Percentiles rank a stretch among this genome's conserved stretches.
Evolutionary conservation across 2,113 vertebrate genomes (phyloP).

Genomic region (Pitta sordida): DNA sequence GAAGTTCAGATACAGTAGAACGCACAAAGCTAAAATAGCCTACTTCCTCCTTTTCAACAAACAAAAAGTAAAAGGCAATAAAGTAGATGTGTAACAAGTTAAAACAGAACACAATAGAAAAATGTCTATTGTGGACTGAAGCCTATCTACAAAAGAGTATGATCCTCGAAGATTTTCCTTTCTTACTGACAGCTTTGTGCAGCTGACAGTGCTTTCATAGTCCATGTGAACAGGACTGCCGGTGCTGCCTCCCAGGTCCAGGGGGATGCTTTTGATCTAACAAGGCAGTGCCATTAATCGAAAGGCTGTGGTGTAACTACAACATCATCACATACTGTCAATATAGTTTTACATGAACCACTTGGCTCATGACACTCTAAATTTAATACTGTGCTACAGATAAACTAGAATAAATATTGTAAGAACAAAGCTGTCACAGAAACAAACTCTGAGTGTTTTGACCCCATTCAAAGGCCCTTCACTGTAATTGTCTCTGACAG

Average conservation of each 20-base stretch:
- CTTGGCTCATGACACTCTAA: background rate
- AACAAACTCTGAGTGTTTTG: background rate
- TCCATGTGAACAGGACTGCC: background rate
- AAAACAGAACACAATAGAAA: background rate
- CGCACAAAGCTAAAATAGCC: background rate
- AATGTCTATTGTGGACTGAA: background rate
- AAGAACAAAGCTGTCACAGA: conserved; percentile 48
- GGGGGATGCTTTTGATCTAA: background rate
- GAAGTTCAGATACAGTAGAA: background rate
- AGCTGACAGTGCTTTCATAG: background rate
- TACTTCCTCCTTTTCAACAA: background rate
- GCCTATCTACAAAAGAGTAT: background rate
- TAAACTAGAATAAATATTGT: conserved; percentile 45
- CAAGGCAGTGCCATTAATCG: background rate
- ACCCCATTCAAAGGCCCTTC: conserved; percentile 36
- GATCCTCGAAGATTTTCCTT: background rate
- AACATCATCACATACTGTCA: background rate
- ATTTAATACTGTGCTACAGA: conserved; percentile 3
- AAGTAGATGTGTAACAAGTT: background rate
- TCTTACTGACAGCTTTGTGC: background rate
- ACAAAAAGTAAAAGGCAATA: background rate
- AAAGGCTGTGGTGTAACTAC: background rate
- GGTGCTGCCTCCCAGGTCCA: background rate
- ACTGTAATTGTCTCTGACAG: conserved; percentile 42
- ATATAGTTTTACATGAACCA: conserved; percentile 36